phyloP scores from a whole-genome alignment of 1,140 invertebrate species.

The Zaprionus ornatus region DNA sequence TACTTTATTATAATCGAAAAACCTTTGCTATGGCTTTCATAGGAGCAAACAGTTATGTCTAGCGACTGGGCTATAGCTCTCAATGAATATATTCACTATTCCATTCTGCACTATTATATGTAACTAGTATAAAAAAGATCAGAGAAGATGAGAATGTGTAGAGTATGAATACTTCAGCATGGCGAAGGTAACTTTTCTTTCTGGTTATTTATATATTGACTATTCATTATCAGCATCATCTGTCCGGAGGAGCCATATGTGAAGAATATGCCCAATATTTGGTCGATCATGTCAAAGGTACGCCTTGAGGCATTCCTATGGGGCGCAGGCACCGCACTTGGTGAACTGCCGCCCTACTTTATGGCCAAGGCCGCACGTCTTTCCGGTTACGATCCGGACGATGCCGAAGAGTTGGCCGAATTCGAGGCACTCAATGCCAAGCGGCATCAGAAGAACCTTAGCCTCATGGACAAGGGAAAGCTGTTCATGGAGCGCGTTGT shows the following conservation, averaged over 20 bases:
- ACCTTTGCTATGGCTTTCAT: too few relatives aligned
- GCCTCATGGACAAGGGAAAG: conserved; percentile 91
- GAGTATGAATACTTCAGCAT: too few relatives aligned
- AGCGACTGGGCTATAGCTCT: too few relatives aligned
- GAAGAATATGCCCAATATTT: conserved; percentile 87
- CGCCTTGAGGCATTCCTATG: conserved; percentile 98
- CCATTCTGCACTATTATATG: too few relatives aligned
- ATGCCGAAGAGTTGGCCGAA: conserved; percentile 91
- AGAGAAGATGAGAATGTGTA: too few relatives aligned
- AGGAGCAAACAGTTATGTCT: too few relatives aligned
- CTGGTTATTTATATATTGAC: not conserved
- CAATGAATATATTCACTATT: too few relatives aligned
- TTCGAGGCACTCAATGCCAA: conserved; percentile 90
- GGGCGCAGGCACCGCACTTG: conserved; percentile 98
- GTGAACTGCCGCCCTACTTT: conserved; percentile 98
- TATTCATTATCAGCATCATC: conserved; percentile 87
- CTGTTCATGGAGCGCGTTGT: conserved; percentile 96
- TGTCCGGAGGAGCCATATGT: conserved; percentile 88
- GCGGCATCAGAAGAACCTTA: conserved; percentile 86
- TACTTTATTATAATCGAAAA: too few relatives aligned
- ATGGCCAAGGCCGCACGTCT: conserved; percentile 97
- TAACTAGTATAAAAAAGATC: too few relatives aligned
- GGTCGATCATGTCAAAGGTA: conserved; percentile 97
- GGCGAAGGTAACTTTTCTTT: too few relatives aligned
- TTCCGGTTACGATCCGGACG: conserved; percentile 89